Base-by-base conservation (phyloP, 2,888 invertebrate species). In the Sphaerophoria rueppellii region DNA sequence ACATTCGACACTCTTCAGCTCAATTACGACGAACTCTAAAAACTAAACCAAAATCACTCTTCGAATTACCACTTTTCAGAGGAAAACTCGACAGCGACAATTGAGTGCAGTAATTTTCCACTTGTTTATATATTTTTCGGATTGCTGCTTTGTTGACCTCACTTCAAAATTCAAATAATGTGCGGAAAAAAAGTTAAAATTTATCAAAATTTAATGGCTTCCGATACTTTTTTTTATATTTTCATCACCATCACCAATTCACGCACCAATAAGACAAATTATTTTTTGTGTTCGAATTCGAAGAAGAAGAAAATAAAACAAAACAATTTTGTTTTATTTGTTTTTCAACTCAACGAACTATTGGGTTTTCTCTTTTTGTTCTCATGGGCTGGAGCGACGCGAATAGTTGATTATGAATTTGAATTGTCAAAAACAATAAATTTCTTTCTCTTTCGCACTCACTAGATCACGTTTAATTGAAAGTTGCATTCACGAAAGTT, bases 371-470 rank as follows among this genome's bases (percentile, higher is more conserved):
- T 40, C 60, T 65, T 34, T 75, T 80, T 72, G 83, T 75, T 83
- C 80, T 83, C 40, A 65, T 79, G 58, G 57, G 7, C 4, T 32
- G 12, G 46, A 37, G 16, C 35, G 34, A 65, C 43, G 55, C 40
- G 67, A 35, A 76, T 54, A 43, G 60, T 75, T 67, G 65, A 75
- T 67, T 79, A 67, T 75, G 80, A 76, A 83, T 65, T 65, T 54
- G 63, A 74, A 74, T 76, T 76, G 83, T 83, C 83, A 83, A 83
- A 82, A 83, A 83, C 80, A 80, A 83, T 71, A 50, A n/a, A 43
- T 12, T 54, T 52, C n/a, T n/a, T 5, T 69, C 75, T 80, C 69
- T 52, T 69, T 82, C 60, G 6, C 57, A 35, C 67, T 54, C 54
- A 48, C 52, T n/a, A 24, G 14, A 40, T 48, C n/a, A n/a, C 6